phyloP scores from a whole-genome alignment of 2,888 invertebrate species.

The Pollenia griseotomentosa region DNA sequence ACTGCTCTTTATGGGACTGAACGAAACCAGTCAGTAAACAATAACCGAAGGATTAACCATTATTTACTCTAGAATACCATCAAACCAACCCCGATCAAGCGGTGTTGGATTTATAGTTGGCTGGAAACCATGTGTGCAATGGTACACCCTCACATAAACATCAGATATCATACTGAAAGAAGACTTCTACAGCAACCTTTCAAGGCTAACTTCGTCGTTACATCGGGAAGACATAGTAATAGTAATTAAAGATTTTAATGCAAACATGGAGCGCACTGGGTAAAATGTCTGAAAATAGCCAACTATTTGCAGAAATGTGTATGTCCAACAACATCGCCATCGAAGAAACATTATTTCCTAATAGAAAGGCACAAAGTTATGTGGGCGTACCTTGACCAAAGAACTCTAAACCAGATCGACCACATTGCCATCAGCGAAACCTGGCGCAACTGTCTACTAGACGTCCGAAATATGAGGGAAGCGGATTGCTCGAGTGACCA shows the following conservation, averaged over 20 bases:
- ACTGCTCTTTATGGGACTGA: neutral
- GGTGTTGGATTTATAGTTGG: too few species aligned
- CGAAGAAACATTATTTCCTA: neutral
- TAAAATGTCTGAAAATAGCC: neutral
- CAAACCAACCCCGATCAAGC: too few species aligned
- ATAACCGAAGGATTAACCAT: too few species aligned
- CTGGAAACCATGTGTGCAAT: too few species aligned
- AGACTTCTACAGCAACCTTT: slow-evolving; percentile 5
- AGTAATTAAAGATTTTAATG: neutral
- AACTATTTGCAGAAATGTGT: too few species aligned
- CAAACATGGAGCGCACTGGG: neutral
- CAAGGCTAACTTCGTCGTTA: neutral
- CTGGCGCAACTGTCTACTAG: neutral
- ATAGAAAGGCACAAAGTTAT: neutral
- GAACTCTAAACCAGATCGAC: neutral
- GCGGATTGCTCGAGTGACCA: neutral
- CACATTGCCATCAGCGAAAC: neutral
- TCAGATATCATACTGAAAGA: neutral
- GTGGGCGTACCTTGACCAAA: neutral
- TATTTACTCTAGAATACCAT: too few species aligned
- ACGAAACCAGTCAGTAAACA: too few species aligned
- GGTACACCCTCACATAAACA: too few species aligned
- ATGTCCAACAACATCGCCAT: neutral
- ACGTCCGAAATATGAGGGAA: slow-evolving; percentile 11
- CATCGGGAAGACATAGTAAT: neutral